phyloP scores from a whole-genome alignment of 2,113 vertebrate genomes.

The Triplophysa rosa region DNA sequence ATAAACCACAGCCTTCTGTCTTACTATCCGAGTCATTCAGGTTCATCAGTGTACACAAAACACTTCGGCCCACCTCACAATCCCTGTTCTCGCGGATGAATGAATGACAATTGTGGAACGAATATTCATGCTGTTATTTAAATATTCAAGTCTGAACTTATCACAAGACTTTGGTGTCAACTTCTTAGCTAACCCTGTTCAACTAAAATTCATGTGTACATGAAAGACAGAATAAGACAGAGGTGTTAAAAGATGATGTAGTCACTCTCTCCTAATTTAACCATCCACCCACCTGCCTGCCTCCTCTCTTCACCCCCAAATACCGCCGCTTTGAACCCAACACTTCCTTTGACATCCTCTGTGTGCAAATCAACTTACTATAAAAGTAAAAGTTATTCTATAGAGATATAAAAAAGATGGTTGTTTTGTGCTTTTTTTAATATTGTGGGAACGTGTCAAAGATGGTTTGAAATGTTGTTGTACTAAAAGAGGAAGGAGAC shows the following conservation, averaged over 20 bases:
- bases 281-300: slow-evolving; percentile 26
- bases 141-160: neutral
- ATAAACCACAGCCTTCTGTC: slow-evolving; percentile 37
- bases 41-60: neutral
- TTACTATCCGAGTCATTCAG: neutral
- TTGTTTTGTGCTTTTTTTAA: neutral
- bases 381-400: slow-evolving; percentile 2
- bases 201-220: neutral
- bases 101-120: neutral
- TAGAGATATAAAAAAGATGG: neutral
- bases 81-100: neutral
- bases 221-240: neutral
- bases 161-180: neutral
- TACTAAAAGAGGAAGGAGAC: neutral
- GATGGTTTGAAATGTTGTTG: neutral
- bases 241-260: neutral
- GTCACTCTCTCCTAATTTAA: slow-evolving; percentile 36
- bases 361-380: neutral
- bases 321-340: slow-evolving; percentile 12
- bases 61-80: neutral
- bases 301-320: slow-evolving; percentile 38
- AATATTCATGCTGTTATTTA: neutral
- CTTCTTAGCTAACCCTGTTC: neutral
- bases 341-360: slow-evolving; percentile 20
- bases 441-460: neutral